phyloP scores from a whole-genome alignment of 2,888 invertebrate genomes.

The Nymphalis urticae region DNA sequence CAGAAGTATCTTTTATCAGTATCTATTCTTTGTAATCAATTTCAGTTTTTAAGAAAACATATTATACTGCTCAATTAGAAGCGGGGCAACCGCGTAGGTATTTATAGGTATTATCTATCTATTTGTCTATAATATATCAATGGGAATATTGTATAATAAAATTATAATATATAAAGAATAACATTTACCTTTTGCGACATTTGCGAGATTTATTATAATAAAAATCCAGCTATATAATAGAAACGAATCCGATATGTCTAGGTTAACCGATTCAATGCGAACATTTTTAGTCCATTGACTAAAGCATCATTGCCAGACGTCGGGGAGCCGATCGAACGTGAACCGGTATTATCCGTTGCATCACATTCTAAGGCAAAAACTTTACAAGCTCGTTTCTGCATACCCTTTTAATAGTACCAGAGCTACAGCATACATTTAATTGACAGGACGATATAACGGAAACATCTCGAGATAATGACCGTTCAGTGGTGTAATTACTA shows the following conservation, averaged over 20 bases:
- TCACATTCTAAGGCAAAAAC: conserved; percentile 59
- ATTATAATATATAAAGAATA: too few relatives aligned
- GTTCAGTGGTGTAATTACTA: conserved; percentile 9
- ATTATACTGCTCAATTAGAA: too few relatives aligned
- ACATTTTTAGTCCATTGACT: conserved; percentile 65
- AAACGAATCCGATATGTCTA: conserved; percentile 47
- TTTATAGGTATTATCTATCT: too few relatives aligned
- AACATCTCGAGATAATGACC: conserved; percentile 22
- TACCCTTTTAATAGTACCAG: conserved; percentile 33
- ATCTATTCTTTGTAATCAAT: conserved; percentile 45
- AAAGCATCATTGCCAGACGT: conserved; percentile 65
- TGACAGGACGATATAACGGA: conserved; percentile 34
- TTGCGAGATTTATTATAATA: background rate
- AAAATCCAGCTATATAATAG: conserved; percentile 33
- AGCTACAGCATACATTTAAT: conserved; percentile 32
- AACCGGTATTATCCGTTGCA: conserved; percentile 72
- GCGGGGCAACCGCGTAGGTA: too few relatives aligned
- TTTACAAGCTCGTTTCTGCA: conserved; percentile 39
- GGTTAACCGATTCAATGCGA: conserved; percentile 63
- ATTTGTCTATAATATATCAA: too few relatives aligned
- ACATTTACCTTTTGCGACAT: background rate
- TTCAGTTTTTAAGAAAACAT: background rate
- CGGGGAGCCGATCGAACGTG: conserved; percentile 66
- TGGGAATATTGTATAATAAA: too few relatives aligned
- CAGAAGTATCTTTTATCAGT: conserved; percentile 52